A percentile compares a stretch with the other conserved stretches of the same genome.
These are phyloP conservation scores for Pherbina coryleti DNA, from an alignment of 2,888 invertebrate genomes.

Conservation along the genomic window DNA sequence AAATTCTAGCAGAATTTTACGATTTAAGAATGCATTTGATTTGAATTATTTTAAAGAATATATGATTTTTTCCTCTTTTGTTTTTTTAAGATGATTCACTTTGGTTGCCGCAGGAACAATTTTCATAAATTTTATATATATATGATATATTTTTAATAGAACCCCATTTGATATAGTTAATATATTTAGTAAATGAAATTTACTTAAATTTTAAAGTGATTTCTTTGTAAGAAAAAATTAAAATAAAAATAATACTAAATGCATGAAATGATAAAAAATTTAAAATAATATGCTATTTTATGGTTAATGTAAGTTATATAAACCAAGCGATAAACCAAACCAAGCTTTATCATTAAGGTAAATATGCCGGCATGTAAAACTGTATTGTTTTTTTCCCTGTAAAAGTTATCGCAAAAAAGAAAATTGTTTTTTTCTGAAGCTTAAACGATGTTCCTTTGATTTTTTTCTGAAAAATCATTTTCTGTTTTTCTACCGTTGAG, in stretches of 20 bases:
- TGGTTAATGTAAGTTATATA: slow-evolving; percentile 16
- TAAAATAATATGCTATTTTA: neutral
- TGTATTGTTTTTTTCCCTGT: too few relatives aligned
- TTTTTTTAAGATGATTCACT: slow-evolving; percentile 52
- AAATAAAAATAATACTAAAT: slow-evolving; percentile 19
- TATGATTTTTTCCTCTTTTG: slow-evolving; percentile 42
- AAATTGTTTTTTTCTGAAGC: too few relatives aligned
- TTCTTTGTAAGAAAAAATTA: slow-evolving; percentile 34
- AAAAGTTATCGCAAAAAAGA: too few relatives aligned
- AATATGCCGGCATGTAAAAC: too few relatives aligned
- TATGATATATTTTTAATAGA: slow-evolving; percentile 39
- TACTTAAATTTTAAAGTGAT: slow-evolving; percentile 43
- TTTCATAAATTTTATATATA: slow-evolving; percentile 45
- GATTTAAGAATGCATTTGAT: slow-evolving; percentile 52
- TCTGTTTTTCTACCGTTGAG: too few relatives aligned
- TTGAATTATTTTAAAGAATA: slow-evolving; percentile 39
- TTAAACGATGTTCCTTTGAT: too few relatives aligned
- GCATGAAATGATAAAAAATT: slow-evolving; percentile 20
- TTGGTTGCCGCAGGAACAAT: slow-evolving; percentile 69
- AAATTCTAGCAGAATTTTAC: slow-evolving; percentile 48
- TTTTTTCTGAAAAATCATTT: too few relatives aligned
- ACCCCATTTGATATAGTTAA: slow-evolving; percentile 42
- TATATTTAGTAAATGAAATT: slow-evolving; percentile 37
- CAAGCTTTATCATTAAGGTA: too few relatives aligned
- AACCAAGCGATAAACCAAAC: too few relatives aligned